Evolutionary conservation across 2,888 invertebrate species (phyloP).

Genomic region (Erebia palarica): DNA sequence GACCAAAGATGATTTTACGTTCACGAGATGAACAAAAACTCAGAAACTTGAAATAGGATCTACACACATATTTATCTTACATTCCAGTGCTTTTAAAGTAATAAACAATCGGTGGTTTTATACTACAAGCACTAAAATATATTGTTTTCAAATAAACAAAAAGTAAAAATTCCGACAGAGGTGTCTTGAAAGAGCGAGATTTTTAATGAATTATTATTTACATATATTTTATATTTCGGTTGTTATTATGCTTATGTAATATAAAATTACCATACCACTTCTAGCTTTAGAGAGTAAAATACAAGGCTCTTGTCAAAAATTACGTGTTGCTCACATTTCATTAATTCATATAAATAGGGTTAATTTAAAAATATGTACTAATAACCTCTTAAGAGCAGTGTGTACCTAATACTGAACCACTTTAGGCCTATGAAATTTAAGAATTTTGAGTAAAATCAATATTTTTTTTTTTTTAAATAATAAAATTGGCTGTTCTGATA

Average conservation of each 20-base stretch:
- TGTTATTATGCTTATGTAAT: not conserved
- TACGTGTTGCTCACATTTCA: not conserved
- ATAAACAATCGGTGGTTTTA: constrained; percentile 55
- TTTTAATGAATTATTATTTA: not conserved
- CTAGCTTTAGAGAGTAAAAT: not conserved
- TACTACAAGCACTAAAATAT: constrained; percentile 38
- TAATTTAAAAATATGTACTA: too few species aligned
- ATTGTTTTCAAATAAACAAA: constrained; percentile 8
- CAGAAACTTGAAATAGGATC: not conserved
- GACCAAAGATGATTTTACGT: too few species aligned
- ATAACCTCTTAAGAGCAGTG: too few species aligned
- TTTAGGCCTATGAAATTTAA: too few species aligned
- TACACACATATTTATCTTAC: constrained; percentile 44
- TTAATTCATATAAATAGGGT: not conserved
- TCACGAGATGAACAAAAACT: not conserved
- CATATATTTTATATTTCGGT: not conserved
- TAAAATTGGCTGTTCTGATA: too few species aligned
- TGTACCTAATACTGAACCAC: too few species aligned
- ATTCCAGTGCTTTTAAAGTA: constrained; percentile 60
- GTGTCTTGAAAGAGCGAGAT: constrained; percentile 21
- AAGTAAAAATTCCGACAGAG: constrained; percentile 26
- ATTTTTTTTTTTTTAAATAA: too few species aligned
- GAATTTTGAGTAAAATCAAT: too few species aligned
- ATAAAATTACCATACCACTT: not conserved
- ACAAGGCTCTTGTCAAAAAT: not conserved